These are phyloP conservation scores for Tenthredo livida DNA, from an alignment of 2,888 invertebrate genomes.

Conservation along the genomic window DNA sequence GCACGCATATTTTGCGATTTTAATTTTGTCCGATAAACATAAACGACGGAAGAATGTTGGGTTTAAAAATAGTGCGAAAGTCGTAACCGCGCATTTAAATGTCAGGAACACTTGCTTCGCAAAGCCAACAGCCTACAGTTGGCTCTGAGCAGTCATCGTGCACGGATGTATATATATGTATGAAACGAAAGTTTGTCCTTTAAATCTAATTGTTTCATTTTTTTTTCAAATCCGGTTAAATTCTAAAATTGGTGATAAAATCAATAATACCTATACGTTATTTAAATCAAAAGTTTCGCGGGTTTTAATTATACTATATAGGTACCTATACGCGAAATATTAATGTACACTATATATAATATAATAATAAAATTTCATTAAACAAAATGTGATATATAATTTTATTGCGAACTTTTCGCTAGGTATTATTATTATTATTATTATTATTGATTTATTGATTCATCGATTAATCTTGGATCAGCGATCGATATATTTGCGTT, in stretches of 20 bases:
- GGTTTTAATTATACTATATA: not conserved
- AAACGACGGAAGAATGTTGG: not conserved
- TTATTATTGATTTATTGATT: not conserved
- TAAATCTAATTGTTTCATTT: not conserved
- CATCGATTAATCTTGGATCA: not conserved
- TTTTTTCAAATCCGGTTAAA: not conserved
- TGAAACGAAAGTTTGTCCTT: not conserved
- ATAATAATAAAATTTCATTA: not conserved
- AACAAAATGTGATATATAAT: not conserved
- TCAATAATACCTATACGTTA: not conserved
- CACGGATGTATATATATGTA: conserved; percentile 30
- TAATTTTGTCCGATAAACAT: not conserved
- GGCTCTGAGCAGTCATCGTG: conserved; percentile 45
- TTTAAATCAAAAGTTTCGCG: not conserved
- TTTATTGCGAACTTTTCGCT: not conserved
- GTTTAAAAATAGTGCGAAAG: conserved; percentile 16
- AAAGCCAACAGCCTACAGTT: conserved; percentile 45
- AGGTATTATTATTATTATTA: not conserved
- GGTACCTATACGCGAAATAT: not conserved
- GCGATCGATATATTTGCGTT: not conserved
- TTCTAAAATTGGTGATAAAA: not conserved
- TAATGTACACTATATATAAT: not conserved
- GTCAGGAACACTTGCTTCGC: conserved; percentile 33
- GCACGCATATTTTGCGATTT: not conserved
- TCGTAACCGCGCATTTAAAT: conserved; percentile 37